These are phyloP conservation scores for Eulemur mongoz DNA, from an alignment of 2,797 vertebrate species.

Conservation along the genomic window DNA sequence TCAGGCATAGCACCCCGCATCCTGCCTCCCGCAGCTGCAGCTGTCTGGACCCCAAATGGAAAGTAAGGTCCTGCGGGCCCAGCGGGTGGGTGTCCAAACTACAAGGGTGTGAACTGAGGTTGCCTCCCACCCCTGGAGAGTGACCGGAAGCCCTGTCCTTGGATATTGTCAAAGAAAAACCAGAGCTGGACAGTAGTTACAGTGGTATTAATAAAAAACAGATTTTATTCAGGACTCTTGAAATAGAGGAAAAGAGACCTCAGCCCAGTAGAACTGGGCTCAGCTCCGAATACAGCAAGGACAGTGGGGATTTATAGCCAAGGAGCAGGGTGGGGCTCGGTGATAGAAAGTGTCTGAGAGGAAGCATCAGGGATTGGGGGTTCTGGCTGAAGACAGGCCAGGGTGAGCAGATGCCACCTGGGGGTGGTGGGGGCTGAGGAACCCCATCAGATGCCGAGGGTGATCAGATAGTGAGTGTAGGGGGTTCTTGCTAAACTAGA, in stretches of 20 bases:
- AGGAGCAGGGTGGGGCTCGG: no score
- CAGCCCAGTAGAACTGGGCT: not conserved
- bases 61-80: not conserved
- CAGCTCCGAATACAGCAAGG: not conserved
- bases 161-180: not conserved
- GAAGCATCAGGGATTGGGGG: not conserved
- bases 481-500: not conserved
- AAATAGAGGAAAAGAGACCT: not conserved
- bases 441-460: not conserved
- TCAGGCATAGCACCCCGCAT: not conserved
- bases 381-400: not conserved
- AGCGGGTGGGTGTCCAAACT: not conserved
- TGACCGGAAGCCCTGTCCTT: not conserved
- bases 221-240: not conserved
- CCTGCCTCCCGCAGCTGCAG: not conserved
- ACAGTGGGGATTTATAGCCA: not conserved
- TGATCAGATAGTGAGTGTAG: not conserved
- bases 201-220: not conserved
- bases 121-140: not conserved
- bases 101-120: not conserved
- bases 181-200: not conserved
- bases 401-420: not conserved
- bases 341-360: not conserved
- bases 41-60: not conserved
- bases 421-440: not conserved